These are phyloP conservation scores for Syngnathus acus DNA, from an alignment of 2,797 vertebrate species.

Conservation along the genomic window DNA sequence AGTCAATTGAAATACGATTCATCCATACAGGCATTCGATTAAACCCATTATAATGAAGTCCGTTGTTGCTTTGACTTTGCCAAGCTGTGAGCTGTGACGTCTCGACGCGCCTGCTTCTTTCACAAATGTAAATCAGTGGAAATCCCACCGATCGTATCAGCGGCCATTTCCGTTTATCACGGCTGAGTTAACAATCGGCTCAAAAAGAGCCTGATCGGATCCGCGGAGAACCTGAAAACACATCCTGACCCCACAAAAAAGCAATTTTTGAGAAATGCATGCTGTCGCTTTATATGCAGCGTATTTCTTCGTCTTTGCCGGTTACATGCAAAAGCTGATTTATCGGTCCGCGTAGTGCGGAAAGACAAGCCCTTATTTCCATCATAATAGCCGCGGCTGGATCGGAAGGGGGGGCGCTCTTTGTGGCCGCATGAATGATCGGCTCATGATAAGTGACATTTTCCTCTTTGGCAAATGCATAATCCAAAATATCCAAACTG, in stretches of 20 bases:
- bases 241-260: slow-evolving; percentile 8
- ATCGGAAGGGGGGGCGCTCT: slow-evolving; percentile 12
- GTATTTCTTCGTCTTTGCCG: slow-evolving; percentile 13
- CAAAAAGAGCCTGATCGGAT: slow-evolving; percentile 41
- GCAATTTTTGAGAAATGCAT: slow-evolving; percentile 25
- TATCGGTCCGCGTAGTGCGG: slow-evolving; percentile 10
- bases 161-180: slow-evolving; percentile 48
- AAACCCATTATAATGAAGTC: no score
- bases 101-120: background rate
- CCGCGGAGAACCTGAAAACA: slow-evolving; percentile 31
- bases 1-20: no score
- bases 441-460: slow-evolving; percentile 21
- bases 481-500: slow-evolving; percentile 21
- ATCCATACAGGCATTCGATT: no score
- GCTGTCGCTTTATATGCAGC: slow-evolving; percentile 8
- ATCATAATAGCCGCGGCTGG: slow-evolving; percentile 27
- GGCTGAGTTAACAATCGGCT: slow-evolving; percentile 62
- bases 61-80: background rate
- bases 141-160: slow-evolving; percentile 44
- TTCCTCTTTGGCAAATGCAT: slow-evolving; percentile 11
- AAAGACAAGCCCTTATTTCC: slow-evolving; percentile 26
- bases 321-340: slow-evolving; percentile 12
- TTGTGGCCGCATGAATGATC: slow-evolving; percentile 16
- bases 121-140: slow-evolving; percentile 17
- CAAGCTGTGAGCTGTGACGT: background rate